A percentile compares a stretch with the other conserved stretches of the same genome.
phyloP scores from a whole-genome alignment of 2,797 vertebrate species.

The Sebastes hopkinsi region DNA sequence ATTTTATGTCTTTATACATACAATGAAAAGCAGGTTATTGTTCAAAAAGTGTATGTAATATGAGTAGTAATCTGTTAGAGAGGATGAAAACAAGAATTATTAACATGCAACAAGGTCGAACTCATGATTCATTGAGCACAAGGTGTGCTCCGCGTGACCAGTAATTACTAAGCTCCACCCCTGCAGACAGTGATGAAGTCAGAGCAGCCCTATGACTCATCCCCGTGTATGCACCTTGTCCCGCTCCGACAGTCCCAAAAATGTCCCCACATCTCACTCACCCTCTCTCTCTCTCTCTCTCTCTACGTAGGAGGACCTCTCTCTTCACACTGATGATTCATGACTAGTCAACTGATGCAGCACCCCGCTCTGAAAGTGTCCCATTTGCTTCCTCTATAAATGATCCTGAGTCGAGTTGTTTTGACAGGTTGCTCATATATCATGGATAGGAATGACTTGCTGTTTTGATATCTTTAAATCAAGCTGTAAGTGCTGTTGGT shows the following conservation, averaged over 20 bases:
- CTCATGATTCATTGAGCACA: background rate
- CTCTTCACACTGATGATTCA: slow-evolving; percentile 52
- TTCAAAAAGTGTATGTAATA: background rate
- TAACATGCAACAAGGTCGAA: slow-evolving; percentile 24
- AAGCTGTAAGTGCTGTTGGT: background rate
- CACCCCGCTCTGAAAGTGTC: slow-evolving; percentile 32
- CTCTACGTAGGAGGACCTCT: slow-evolving; percentile 13
- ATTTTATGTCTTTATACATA: background rate
- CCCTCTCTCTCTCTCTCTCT: slow-evolving; percentile 10
- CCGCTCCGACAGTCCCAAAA: slow-evolving; percentile 34
- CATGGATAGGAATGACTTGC: slow-evolving; percentile 23
- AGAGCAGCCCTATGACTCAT: slow-evolving; percentile 49
- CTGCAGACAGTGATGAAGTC: slow-evolving; percentile 23
- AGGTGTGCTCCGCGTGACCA: background rate
- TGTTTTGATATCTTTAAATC: slow-evolving; percentile 43
- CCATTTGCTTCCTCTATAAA: slow-evolving; percentile 37
- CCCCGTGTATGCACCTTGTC: slow-evolving; percentile 43
- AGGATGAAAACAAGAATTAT: background rate
- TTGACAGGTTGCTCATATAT: slow-evolving; percentile 33
- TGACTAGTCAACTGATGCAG: slow-evolving; percentile 35
- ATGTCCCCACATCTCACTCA: slow-evolving; percentile 46
- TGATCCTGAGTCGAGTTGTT: slow-evolving; percentile 25
- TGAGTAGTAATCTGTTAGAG: background rate
- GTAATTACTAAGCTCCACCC: background rate
- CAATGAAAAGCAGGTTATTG: background rate